Base-by-base conservation (phyloP, 2,888 invertebrate genomes). In the Spatulosminthurus flaviceps region DNA sequence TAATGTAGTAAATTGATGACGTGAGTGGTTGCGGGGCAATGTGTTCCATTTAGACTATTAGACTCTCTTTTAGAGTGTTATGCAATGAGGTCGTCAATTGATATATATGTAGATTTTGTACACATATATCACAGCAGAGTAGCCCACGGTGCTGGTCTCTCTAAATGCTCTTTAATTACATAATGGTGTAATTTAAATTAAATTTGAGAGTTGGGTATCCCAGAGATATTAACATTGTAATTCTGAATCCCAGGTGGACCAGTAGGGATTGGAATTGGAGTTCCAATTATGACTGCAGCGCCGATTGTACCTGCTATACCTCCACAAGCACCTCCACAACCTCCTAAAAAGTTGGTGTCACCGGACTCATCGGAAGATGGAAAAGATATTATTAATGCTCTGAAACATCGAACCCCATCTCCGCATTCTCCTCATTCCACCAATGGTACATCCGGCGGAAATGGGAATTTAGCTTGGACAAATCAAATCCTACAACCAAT, bases 311-410 rank as follows among this genome's bases (percentile, higher is more conserved):
- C 82, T 19, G 78, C 82, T 16, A 64, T 80, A 19, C 81, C 81
- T 42, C 77, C 80, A 11, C 81, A 77, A 69, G 13, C 79, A 67
- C 42, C 79, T 34, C 26, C 79, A 7, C 77, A 73, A 4, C 78
- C 72, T 26, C 75, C 75, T 21, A 81, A 84, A 41, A 83, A 83
- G 41, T 34, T 84, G 69, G 83, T 82, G 51, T 82, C 83, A 5
- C 83, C 85, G 24, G 85, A 85, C 77, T 85, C 85, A 21, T 82
- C 85, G 11, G 84, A 84, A 61, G 85, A 84, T 74, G 61, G 66
- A 0, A 82, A 82, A 70, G 82, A 83, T n/a, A 64, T 82, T 78
- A 80, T 80, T 19, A 71, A 82, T 77, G 67, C 72, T 67, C 81
- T 81, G 61, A 82, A 78, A 29, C 82, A 80, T 78, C 73, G 80